Conservation (phyloP, 2,797 vertebrate genomes). For the Chromis chromis region DNA sequence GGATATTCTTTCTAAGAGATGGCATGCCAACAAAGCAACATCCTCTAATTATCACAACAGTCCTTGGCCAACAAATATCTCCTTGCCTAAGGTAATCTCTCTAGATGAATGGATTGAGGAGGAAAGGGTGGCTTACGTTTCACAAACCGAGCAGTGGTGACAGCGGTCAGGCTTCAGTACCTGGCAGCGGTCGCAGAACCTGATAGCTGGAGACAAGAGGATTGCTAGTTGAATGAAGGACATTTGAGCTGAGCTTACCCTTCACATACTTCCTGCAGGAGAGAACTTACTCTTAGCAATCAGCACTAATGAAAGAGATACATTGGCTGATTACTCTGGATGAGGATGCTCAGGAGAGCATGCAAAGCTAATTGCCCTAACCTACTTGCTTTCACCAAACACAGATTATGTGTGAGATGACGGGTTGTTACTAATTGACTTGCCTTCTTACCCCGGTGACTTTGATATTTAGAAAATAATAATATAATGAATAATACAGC, state of each 20-base stretch:
- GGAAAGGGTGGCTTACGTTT: slow-evolving; percentile 89
- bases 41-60: slow-evolving; percentile 68
- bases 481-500: not conserved
- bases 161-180: slow-evolving; percentile 98
- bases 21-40: slow-evolving; percentile 50
- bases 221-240: slow-evolving; percentile 65
- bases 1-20: slow-evolving; percentile 34
- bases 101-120: slow-evolving; percentile 53
- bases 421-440: slow-evolving; percentile 3
- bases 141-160: slow-evolving; percentile 98
- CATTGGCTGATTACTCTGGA: slow-evolving; percentile 61
- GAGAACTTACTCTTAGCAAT: slow-evolving; percentile 59
- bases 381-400: slow-evolving; percentile 51
- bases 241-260: slow-evolving; percentile 71
- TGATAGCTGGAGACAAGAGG: slow-evolving; percentile 88
- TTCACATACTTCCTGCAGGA: slow-evolving; percentile 67
- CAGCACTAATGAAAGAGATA: slow-evolving; percentile 74
- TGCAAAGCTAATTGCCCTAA: slow-evolving; percentile 44
- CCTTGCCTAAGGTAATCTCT: slow-evolving; percentile 54
- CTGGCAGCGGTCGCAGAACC: slow-evolving; percentile 98
- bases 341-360: slow-evolving; percentile 41
- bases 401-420: slow-evolving; percentile 36
- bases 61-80: slow-evolving; percentile 49
- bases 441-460: not conserved
- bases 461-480: not conserved